phyloP scores from a whole-genome alignment of 1,140 invertebrate species.

The Tetranychus urticae region DNA sequence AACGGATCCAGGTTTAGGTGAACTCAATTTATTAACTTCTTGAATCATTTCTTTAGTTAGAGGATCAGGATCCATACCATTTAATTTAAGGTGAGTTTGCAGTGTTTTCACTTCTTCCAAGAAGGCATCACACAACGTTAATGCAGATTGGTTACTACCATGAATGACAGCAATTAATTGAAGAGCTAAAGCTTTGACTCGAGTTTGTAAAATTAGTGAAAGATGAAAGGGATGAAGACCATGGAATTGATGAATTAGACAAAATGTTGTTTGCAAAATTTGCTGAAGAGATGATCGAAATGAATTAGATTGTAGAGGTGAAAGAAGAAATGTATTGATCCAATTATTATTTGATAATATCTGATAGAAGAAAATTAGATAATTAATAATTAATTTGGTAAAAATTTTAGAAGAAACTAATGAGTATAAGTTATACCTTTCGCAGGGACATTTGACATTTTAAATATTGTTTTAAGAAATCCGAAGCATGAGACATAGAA shows the following conservation, averaged over 20 bases:
- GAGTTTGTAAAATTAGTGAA: conserved; percentile 51
- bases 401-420: conserved; percentile 1
- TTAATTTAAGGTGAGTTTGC: conserved; percentile 18
- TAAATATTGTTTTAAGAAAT: conserved; percentile 60
- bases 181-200: conserved; percentile 54
- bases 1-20: conserved; percentile 58
- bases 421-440: conserved; percentile 16
- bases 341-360: conserved; percentile 15
- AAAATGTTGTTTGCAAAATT: conserved; percentile 33
- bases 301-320: conserved; percentile 7
- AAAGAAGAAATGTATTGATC: conserved; percentile 13
- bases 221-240: conserved; percentile 45
- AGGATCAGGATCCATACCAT: conserved; percentile 35
- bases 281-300: conserved; percentile 13
- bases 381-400: not conserved
- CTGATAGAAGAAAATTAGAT: conserved; percentile 6
- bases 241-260: conserved; percentile 56
- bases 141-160: conserved; percentile 32
- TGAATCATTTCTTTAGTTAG: conserved; percentile 54
- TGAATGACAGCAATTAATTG: conserved; percentile 48
- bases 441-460: conserved; percentile 24
- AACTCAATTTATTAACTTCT: conserved; percentile 45
- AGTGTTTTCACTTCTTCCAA: conserved; percentile 32
- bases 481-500: conserved; percentile 49
- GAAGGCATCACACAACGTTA: conserved; percentile 36